These are phyloP conservation scores for Montipora efflorescens DNA, from an alignment of 64 coral and sea anemone species.

Conservation along the genomic window DNA sequence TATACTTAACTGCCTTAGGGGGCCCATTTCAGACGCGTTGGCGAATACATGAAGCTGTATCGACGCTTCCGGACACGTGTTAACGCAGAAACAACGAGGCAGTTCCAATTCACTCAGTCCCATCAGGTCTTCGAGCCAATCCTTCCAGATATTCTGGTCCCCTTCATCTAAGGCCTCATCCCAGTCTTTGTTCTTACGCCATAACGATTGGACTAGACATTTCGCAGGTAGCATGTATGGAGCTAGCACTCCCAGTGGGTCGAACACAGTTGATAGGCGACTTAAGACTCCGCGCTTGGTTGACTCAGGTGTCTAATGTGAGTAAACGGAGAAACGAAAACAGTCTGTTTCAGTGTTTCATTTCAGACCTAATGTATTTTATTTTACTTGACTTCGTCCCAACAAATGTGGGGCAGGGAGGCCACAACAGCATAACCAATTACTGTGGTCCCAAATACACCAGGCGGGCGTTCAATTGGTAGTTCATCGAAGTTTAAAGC, in stretches of 20 bases:
- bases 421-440: no score
- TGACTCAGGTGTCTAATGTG: background rate
- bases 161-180: no score
- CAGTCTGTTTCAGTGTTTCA: conserved; percentile 69
- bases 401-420: no score
- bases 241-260: conserved; percentile 30
- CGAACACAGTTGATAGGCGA: conserved; percentile 22
- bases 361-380: conserved; percentile 36
- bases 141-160: background rate
- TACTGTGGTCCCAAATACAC: no score
- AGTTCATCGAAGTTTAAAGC: conserved; percentile 59
- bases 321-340: conserved; percentile 25
- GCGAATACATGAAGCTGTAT: no score
- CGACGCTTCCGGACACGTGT: no score
- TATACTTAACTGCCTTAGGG: no score
- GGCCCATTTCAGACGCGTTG: no score
- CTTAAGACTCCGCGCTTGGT: conserved; percentile 52
- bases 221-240: conserved; percentile 8
- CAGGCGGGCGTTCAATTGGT: conserved; percentile 56
- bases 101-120: no score
- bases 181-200: no score
- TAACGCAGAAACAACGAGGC: no score
- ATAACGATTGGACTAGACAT: conserved; percentile 13
- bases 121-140: background rate
- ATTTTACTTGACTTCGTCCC: no score